Evolutionary conservation across 2,113 vertebrate species (phyloP).

Genomic region (Ivindomyrus marchei): DNA sequence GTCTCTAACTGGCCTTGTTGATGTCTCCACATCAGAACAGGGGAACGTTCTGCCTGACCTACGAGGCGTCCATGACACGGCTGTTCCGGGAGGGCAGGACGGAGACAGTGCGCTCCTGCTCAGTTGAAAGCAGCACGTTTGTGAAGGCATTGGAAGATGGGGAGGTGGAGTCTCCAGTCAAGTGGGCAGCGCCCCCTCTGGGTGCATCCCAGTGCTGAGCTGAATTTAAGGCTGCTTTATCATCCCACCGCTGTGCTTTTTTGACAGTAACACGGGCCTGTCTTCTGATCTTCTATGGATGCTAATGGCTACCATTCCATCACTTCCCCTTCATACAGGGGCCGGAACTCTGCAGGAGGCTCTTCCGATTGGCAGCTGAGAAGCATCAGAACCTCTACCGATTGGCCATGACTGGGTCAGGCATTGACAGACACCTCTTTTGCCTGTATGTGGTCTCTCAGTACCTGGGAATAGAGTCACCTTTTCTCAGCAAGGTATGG

Average conservation of each 20-base stretch:
- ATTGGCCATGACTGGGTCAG: conserved; percentile 73
- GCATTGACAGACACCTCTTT: conserved; percentile 78
- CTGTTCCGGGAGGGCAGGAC: conserved; percentile 78
- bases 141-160: conserved; percentile 60
- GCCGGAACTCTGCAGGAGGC: conserved; percentile 49
- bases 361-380: conserved; percentile 64
- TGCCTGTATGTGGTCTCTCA: conserved; percentile 75
- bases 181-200: background rate
- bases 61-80: conserved; percentile 77
- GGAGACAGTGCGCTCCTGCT: conserved; percentile 74
- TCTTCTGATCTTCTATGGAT: background rate
- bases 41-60: conserved; percentile 72
- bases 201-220: background rate
- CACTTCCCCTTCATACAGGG: conserved; percentile 41
- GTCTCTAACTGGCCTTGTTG: background rate
- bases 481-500: conserved; percentile 66
- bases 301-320: background rate
- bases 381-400: conserved; percentile 77
- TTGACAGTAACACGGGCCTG: background rate
- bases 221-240: background rate
- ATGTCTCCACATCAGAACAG: conserved; percentile 57
- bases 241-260: background rate
- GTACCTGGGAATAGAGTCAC: conserved; percentile 67
- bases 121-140: conserved; percentile 66
- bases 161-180: conserved; percentile 43